Percentiles rank a stretch among this genome's conserved stretches.
Conservation (phyloP, 2,113 vertebrate genomes). For the Bos indicus region DNA sequence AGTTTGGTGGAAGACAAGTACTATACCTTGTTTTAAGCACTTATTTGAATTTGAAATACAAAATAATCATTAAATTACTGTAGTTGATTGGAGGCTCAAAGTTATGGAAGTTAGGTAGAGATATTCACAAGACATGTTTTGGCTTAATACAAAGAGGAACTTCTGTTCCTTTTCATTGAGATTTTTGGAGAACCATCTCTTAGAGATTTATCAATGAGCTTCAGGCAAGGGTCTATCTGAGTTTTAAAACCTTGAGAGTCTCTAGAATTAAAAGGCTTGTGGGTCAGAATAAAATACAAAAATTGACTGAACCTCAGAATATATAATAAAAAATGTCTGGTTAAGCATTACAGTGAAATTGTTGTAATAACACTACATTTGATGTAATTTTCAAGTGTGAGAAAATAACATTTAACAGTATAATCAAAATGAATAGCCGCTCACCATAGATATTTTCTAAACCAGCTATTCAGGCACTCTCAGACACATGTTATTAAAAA, state of each 20-base stretch:
- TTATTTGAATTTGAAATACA: not conserved
- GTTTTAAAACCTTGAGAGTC: not conserved
- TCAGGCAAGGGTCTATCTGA: not conserved
- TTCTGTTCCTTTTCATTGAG: not conserved
- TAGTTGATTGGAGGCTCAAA: not conserved
- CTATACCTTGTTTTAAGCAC: not conserved
- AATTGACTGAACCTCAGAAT: not conserved
- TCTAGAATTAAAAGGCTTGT: not conserved
- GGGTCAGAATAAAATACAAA: not conserved
- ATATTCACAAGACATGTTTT: not conserved
- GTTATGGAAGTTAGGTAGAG: not conserved
- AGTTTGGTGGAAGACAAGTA: not conserved
- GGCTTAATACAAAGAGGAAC: not conserved
- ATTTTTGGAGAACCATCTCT: not conserved
- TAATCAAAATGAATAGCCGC: not conserved
- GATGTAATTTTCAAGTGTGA: not conserved
- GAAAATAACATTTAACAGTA: conserved; percentile 10
- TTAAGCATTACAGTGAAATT: not conserved
- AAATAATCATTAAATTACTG: not conserved
- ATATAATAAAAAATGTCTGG: not conserved
- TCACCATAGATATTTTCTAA: not conserved
- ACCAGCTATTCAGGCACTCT: not conserved
- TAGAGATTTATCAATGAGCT: not conserved
- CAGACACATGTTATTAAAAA: not conserved
- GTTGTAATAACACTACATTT: not conserved